Evolutionary conservation across 92 coral and sea anemone species (phyloP).

Genomic region (Parazoanthus darwini): DNA sequence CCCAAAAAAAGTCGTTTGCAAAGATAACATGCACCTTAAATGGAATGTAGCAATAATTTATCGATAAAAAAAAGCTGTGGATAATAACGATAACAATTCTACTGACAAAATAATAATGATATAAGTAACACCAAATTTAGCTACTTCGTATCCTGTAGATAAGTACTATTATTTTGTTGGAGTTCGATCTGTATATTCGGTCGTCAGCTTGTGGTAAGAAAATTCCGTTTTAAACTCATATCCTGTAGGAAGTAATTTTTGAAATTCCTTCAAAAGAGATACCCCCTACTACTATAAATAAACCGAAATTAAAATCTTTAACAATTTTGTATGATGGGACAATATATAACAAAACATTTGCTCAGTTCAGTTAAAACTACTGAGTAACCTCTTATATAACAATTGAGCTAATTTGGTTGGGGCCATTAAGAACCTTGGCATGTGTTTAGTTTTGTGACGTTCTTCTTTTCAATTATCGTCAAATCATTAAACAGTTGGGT

Average conservation of each 20-base stretch:
- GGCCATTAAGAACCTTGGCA: not conserved
- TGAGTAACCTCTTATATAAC: not conserved
- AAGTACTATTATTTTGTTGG: not conserved
- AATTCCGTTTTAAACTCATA: not conserved
- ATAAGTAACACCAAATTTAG: not conserved
- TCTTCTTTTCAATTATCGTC: not conserved
- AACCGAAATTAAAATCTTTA: too few relatives aligned
- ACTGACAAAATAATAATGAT: not conserved
- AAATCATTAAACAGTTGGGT: not conserved
- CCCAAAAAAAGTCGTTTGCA: slow-evolving; percentile 18
- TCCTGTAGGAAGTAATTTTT: not conserved
- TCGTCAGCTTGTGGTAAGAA: not conserved
- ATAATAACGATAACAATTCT: not conserved
- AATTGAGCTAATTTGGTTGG: not conserved
- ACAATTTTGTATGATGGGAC: too few relatives aligned
- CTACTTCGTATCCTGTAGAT: not conserved
- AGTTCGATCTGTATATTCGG: too few relatives aligned
- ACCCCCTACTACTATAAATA: not conserved
- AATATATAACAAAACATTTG: too few relatives aligned
- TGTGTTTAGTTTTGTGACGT: not conserved
- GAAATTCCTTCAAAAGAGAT: not conserved
- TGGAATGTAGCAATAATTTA: not conserved
- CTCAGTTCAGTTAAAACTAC: too few relatives aligned
- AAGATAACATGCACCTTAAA: not conserved
- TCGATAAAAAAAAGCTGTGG: not conserved